These are phyloP conservation scores for Illadopsis cleaveri DNA, from an alignment of 2,113 vertebrate species.

Conservation along the genomic window DNA sequence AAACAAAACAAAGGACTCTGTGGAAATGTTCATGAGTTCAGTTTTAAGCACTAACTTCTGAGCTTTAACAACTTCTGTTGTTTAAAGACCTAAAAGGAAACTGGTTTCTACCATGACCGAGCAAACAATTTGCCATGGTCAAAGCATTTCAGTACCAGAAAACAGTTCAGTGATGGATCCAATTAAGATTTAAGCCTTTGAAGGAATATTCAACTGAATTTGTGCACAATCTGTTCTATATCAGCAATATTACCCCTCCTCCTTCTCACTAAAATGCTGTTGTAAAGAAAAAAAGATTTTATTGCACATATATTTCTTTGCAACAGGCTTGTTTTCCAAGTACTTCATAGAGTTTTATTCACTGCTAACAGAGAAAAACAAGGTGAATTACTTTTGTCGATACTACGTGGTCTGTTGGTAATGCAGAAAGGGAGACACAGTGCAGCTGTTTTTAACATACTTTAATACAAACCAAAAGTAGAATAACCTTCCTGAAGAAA, in stretches of 20 bases:
- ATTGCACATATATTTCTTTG: neutral
- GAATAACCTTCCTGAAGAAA: neutral
- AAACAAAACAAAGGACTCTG: neutral
- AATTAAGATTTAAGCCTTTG: slow-evolving; percentile 24
- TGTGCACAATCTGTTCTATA: slow-evolving; percentile 24
- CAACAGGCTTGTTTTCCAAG: neutral
- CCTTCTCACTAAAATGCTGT: neutral
- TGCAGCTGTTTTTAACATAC: neutral
- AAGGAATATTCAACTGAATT: neutral
- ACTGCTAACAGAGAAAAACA: slow-evolving; percentile 1
- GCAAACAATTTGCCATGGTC: slow-evolving; percentile 3
- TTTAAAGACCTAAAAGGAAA: slow-evolving; percentile 8
- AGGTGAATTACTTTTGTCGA: neutral
- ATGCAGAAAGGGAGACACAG: neutral
- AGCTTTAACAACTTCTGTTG: neutral
- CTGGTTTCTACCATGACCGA: neutral
- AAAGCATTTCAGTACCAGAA: slow-evolving; percentile 3
- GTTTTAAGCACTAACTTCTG: neutral
- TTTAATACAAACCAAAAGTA: neutral
- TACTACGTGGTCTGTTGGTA: neutral
- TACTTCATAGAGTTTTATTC: neutral
- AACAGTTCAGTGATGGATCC: slow-evolving; percentile 6
- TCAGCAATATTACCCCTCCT: neutral
- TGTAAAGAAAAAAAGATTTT: neutral
- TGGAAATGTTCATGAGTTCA: neutral